Base-by-base conservation (phyloP, 1,140 invertebrate genomes). In the Yoshiicerus persimilis region DNA sequence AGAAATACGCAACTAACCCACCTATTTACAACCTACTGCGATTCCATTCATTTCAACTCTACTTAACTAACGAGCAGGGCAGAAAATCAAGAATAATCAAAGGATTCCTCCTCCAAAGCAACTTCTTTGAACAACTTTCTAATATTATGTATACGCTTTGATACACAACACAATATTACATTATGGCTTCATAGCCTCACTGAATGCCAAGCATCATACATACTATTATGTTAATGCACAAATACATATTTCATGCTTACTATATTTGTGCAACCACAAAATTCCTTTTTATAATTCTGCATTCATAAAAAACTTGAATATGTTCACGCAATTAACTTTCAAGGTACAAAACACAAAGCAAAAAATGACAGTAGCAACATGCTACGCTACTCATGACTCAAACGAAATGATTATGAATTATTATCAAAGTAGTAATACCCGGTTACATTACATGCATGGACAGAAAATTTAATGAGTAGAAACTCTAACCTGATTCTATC, bases 51-150 rank as follows among this genome's bases (percentile, higher is more conserved):
- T 70, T 30, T 70, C 66, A 27, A 70, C 30, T 70, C 66, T 70
- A 70, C 66, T 70, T 27, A 70, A 80, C 75, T 80, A 80, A 80
- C 75, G 75, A 80, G 75, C 34, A 36, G 11, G 8, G 9, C 32
- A 80, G 34, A 32, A 80, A 80, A 80, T 80, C 75, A 80, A 38
- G 75, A 36, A 80, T 80, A 80, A 80, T 80, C 75, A 80, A 80
- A 80, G 32, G 75, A 80, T n/a, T 70, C 32, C 38, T 34, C 75
- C 23, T 34, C 13, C 16, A 27, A 11, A 25, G 8, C 27, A 30
- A 27, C 30, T 70, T 30, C 30, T 70, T 70, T 70, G 66, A 70
- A 30, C 66, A 70, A 70, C 30, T 27, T 70, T 70, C 13, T 56
- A 56, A 56, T 56, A 56, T 56, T 56, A n/a, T n/a, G 5, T 5